Conservation (phyloP, 2,113 vertebrate species). For the Bostrychus sinensis region DNA sequence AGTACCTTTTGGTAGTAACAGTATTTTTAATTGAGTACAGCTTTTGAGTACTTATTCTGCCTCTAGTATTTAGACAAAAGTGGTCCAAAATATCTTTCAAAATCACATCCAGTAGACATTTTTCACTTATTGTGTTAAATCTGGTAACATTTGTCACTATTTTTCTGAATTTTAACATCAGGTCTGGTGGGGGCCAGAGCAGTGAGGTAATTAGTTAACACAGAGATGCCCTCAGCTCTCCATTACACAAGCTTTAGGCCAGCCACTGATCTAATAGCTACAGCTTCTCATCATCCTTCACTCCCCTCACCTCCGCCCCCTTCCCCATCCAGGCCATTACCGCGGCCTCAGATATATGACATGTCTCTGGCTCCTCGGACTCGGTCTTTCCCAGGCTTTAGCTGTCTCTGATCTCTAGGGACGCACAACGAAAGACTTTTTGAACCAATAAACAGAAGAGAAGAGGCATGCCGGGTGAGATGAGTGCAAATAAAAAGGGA, state of each 20-base stretch:
- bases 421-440: not conserved
- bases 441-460: constrained; percentile 34
- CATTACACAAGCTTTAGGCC: constrained; percentile 10
- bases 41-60: no score
- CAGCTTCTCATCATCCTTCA: constrained; percentile 22
- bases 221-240: constrained; percentile 23
- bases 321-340: not conserved
- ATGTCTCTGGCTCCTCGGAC: not conserved
- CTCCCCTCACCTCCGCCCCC: constrained; percentile 2
- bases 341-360: not conserved
- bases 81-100: no score
- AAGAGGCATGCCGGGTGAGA: not conserved
- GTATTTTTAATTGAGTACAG: no score
- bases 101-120: no score
- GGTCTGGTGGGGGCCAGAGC: constrained; percentile 18
- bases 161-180: not conserved
- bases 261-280: constrained; percentile 24
- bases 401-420: not conserved
- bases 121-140: no score
- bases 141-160: no score
- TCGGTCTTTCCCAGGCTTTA: constrained; percentile 20
- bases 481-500: constrained; percentile 32
- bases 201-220: constrained; percentile 50
- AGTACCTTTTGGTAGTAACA: no score
- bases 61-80: no score